Conservation (phyloP, 2,888 invertebrate genomes). For the Stratiomys singularior region DNA sequence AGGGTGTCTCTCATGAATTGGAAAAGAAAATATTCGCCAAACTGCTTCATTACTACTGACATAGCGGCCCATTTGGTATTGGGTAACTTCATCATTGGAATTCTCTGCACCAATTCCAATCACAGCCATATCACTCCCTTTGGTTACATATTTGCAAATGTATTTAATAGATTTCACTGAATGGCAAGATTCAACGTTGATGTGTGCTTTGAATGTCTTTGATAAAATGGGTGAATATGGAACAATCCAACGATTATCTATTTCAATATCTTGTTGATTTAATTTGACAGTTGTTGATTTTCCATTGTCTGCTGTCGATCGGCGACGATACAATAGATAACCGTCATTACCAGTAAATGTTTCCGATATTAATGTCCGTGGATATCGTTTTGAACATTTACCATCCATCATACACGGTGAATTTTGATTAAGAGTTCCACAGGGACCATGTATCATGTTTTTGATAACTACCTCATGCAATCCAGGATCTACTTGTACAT, state of each 20-base stretch:
- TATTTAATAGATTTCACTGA: conserved; percentile 64
- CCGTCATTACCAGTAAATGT: conserved; percentile 58
- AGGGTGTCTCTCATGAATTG: conserved; percentile 49
- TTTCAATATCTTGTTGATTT: conserved; percentile 47
- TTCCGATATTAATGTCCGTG: conserved; percentile 54
- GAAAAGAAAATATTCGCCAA: conserved; percentile 52
- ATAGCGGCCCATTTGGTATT: conserved; percentile 54
- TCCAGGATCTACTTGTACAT: conserved; percentile 55
- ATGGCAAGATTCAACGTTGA: conserved; percentile 62
- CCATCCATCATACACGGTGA: conserved; percentile 62
- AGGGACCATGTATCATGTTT: conserved; percentile 61
- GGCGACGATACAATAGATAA: conserved; percentile 55
- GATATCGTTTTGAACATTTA: conserved; percentile 54
- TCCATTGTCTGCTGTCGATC: conserved; percentile 50
- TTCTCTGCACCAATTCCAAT: conserved; percentile 56
- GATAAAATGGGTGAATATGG: conserved; percentile 58
- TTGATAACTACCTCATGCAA: conserved; percentile 55
- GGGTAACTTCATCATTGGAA: conserved; percentile 49
- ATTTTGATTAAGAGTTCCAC: conserved; percentile 57
- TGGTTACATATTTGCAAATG: conserved; percentile 64
- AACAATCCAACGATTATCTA: conserved; percentile 59
- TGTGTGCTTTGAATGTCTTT: conserved; percentile 57
- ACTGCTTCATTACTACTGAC: conserved; percentile 53
- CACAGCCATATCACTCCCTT: conserved; percentile 61
- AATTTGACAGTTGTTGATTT: conserved; percentile 49